These are phyloP conservation scores for Drosophila pruinosa DNA, from an alignment of 1,140 invertebrate species.

Conservation along the genomic window DNA sequence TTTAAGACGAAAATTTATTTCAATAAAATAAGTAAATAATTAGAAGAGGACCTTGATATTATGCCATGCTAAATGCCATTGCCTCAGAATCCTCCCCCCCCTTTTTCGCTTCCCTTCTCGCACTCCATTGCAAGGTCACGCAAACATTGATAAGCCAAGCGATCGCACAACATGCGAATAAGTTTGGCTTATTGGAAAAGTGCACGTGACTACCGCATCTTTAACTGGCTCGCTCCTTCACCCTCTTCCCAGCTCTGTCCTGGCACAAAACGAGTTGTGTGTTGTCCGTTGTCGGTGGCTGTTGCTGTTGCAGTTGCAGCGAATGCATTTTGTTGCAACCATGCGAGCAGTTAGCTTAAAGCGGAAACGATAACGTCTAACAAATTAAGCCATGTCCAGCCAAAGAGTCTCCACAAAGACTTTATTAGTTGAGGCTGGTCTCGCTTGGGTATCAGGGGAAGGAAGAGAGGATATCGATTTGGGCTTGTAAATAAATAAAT, in stretches of 20 bases:
- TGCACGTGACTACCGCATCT: slow-evolving; percentile 58
- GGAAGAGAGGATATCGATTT: slow-evolving; percentile 24
- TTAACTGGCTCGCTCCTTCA: not conserved
- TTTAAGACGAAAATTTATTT: no score
- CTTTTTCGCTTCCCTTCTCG: not conserved
- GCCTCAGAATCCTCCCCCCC: not conserved
- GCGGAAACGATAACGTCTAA: slow-evolving; percentile 76
- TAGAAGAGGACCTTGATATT: no score
- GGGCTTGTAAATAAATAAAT: slow-evolving; percentile 53
- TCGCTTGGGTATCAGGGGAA: not conserved
- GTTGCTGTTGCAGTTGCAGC: slow-evolving; percentile 36
- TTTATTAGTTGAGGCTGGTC: slow-evolving; percentile 51
- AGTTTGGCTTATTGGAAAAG: slow-evolving; percentile 61
- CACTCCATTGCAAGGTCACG: slow-evolving; percentile 51
- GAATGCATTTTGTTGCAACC: slow-evolving; percentile 48
- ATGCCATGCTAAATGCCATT: no score
- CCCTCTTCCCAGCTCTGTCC: not conserved
- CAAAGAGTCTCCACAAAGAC: slow-evolving; percentile 35
- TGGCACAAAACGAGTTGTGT: slow-evolving; percentile 45
- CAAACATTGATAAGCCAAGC: slow-evolving; percentile 47
- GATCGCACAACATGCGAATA: slow-evolving; percentile 67
- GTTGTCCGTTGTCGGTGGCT: not conserved
- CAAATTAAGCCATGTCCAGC: slow-evolving; percentile 73
- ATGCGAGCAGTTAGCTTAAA: slow-evolving; percentile 48
- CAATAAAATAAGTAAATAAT: no score